Evolutionary conservation across 2,113 vertebrate species (phyloP).

Genomic region (Oxygymnocypris stewartii): DNA sequence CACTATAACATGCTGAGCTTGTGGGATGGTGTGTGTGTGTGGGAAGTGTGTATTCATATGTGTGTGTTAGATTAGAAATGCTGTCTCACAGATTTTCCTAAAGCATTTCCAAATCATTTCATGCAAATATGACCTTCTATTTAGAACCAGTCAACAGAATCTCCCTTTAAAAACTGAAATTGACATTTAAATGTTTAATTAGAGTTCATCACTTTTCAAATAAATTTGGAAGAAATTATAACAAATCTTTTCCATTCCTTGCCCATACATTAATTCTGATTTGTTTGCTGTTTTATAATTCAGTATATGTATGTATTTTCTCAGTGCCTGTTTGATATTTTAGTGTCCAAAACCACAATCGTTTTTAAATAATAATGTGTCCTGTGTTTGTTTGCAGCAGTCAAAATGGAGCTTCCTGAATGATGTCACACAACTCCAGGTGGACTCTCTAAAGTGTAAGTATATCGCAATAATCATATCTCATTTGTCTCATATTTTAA

Average conservation of each 20-base stretch:
- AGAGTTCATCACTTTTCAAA: background rate
- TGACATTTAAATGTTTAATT: background rate
- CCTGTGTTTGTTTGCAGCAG: constrained; percentile 11
- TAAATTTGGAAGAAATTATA: background rate
- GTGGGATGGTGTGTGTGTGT: too few species aligned
- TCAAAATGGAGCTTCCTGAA: background rate
- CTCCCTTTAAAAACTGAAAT: background rate
- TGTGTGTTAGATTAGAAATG: background rate
- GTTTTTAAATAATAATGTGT: background rate
- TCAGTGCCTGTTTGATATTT: background rate
- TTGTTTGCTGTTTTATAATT: background rate
- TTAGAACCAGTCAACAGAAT: background rate
- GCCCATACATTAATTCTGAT: background rate
- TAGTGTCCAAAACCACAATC: background rate
- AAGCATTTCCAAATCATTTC: background rate
- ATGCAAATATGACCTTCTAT: background rate
- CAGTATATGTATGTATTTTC: background rate
- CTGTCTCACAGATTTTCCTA: background rate
- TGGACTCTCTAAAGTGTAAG: background rate
- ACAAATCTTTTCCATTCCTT: background rate
- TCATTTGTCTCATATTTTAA: background rate
- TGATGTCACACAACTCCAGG: background rate
- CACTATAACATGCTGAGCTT: background rate
- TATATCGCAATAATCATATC: background rate
- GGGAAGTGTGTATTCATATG: background rate